Evolutionary conservation across 2,888 invertebrate species (phyloP), one percentile per base, ranked within the genome.

Genomic region (Parapristionchus giblindavisi): DNA sequence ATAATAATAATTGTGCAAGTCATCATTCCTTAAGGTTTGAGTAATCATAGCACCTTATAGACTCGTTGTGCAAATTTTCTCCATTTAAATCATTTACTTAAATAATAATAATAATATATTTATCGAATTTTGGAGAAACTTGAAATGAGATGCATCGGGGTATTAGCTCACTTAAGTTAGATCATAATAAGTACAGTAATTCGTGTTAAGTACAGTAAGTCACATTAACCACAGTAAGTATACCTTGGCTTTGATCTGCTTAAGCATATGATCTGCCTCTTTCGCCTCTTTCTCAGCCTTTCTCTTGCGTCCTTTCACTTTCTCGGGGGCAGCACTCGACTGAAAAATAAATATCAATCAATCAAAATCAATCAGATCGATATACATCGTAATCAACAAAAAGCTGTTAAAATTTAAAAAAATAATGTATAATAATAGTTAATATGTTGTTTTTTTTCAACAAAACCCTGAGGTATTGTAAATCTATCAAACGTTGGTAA

Each of bases 261-360:
- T 77, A 24, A 79, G 24, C 56, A 71, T 29, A 54, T 84, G 77
- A 66, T 82, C 84, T 0, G 81, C 84, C 58, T 85, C 84, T 11
- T 77, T 75, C 8, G 84, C 83, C 61, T 86, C 86, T 65, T 80
- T 80, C 24, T 75, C 79, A 3, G 81, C 81, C 54, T 78, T 77
- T 36, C 76, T 78, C 43, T 76, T 76, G 17, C 85, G 79, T 14
- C 72, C 38, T 0, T 65, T 70, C 56, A 75, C 76, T 14, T 77
- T 80, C 36, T 77, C 76, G 75, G 56, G 40, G 6, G 56, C 51
- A 1, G 71, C 32, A 4, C 56, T 40, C 0, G 71, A 29, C 71
- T 71, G 58, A 3, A 40, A 38, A 17, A 34, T 1, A n/a, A 52
- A 2, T 14, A 8, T 6, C 34, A 48, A 43, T 34, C 3, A 11